Percentiles rank a stretch among this genome's conserved stretches.
Conservation (phyloP, 2,888 invertebrate species). For the Fissipunctia ypsillon region DNA sequence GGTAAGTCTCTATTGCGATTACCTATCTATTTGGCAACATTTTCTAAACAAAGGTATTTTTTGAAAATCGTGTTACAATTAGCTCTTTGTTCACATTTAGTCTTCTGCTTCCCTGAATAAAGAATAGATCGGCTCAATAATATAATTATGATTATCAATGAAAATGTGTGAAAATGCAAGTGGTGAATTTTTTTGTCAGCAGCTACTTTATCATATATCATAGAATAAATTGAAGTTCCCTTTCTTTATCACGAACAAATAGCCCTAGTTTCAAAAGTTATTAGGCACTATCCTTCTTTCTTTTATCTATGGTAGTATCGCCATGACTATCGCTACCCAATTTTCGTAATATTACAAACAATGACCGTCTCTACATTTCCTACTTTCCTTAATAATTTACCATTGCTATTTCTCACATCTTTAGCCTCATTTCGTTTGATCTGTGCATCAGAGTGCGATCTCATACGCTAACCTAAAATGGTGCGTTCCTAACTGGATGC, state of each 20-base stretch:
- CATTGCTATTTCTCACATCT: conserved; percentile 5
- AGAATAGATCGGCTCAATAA: not conserved
- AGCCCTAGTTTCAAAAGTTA: not conserved
- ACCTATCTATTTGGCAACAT: not conserved
- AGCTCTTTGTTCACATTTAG: not conserved
- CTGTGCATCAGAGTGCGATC: conserved; percentile 26
- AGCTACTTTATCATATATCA: not conserved
- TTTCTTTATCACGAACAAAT: not conserved
- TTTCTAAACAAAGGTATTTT: not conserved
- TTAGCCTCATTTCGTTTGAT: conserved; percentile 19
- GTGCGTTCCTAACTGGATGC: conserved; percentile 9
- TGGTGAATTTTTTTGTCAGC: not conserved
- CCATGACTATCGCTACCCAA: not conserved
- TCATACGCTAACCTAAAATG: conserved; percentile 24
- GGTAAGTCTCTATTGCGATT: no score
- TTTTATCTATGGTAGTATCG: no score
- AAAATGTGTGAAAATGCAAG: not conserved
- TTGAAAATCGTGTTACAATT: not conserved
- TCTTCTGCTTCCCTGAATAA: not conserved
- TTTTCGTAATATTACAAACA: not conserved
- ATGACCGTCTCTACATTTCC: conserved; percentile 10
- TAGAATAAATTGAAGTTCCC: not conserved
- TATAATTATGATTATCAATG: not conserved
- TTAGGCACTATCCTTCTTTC: no score
- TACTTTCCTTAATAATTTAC: conserved; percentile 24